phyloP scores from a whole-genome alignment of 2,113 vertebrate genomes.

The Hystrix brachyura region DNA sequence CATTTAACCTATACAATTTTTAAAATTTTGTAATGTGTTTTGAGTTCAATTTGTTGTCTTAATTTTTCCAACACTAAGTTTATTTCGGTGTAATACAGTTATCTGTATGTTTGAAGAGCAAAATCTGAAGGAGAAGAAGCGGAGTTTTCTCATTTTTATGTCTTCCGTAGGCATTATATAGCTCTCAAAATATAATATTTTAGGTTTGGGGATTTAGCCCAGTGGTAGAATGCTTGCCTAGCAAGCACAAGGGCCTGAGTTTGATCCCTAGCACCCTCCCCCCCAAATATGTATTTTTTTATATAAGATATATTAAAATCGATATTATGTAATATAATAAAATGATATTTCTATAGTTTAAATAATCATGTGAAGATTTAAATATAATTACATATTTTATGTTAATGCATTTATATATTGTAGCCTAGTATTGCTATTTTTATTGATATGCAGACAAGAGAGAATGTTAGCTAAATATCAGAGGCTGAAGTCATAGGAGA shows the following conservation, averaged over 20 bases:
- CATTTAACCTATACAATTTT: not conserved
- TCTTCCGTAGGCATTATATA: not conserved
- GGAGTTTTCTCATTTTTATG: not conserved
- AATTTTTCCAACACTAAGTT: not conserved
- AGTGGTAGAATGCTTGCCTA: too few species aligned
- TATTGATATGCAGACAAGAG: not conserved
- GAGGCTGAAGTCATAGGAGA: not conserved
- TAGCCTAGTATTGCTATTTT: conserved; percentile 1
- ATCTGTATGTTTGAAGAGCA: not conserved
- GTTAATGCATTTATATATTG: not conserved
- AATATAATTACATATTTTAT: not conserved
- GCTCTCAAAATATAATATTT: not conserved
- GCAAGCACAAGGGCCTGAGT: too few species aligned
- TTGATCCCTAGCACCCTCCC: too few species aligned
- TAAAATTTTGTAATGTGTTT: not conserved
- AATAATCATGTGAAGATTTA: not conserved
- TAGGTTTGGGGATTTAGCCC: too few species aligned
- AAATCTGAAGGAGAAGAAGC: not conserved
- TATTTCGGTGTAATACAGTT: not conserved
- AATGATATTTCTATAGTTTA: not conserved
- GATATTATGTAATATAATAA: too few species aligned
- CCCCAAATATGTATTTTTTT: too few species aligned
- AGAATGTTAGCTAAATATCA: not conserved
- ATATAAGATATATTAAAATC: too few species aligned
- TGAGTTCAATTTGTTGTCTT: not conserved